Evolutionary conservation across 2,113 vertebrate species (phyloP), one percentile per base, ranked within the genome.

Genomic region (Dendropsophus ebraccatus): DNA sequence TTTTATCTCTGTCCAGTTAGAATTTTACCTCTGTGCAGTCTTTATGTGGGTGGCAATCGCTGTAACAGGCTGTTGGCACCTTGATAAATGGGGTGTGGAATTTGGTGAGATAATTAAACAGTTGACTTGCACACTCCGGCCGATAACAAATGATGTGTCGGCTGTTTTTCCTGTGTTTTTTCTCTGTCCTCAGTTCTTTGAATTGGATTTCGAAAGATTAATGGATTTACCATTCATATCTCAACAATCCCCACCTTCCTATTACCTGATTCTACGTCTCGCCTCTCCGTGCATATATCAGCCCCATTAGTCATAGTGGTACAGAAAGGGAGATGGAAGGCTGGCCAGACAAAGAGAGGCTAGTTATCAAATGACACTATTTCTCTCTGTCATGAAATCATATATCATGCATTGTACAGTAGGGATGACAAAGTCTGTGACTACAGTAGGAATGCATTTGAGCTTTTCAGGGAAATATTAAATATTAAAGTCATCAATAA

Each of bases 71-170:
- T 75, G 79, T 54, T 87, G 88, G 90, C 89, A 89, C 87, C 82
- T 92, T 92, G 92, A 92, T 92, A 89, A 91, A 93, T 92, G 89
- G 91, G 89, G 88, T 90, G 90, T 60, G 79, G 91, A 88, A 92
- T 92, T 91, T 92, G 91, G 92, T 89, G 91, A 92, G 92, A 92
- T 92, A 91, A 92, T 93, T 93, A 93, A 92, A 91, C 91, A 91
- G 89, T 88, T 90, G 81, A 90, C 87, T 89, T 91, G 90, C 88
- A 89, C 91, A 89, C 89, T 91, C 91, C 82, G 88, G 89, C 90
- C 89, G 92, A 90, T 92, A 93, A 92, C 90, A 92, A 92, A 93
- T 91, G 92, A 92, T 89, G 91, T 92, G 91, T 91, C 92, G 88
- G 88, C 86, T 88, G 88, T 52, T 83, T 88, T 87, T 75, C 91